Evolutionary conservation across 2,888 invertebrate genomes (phyloP), one percentile per base, ranked within the genome.

Genomic region (Eulithis prunata): DNA sequence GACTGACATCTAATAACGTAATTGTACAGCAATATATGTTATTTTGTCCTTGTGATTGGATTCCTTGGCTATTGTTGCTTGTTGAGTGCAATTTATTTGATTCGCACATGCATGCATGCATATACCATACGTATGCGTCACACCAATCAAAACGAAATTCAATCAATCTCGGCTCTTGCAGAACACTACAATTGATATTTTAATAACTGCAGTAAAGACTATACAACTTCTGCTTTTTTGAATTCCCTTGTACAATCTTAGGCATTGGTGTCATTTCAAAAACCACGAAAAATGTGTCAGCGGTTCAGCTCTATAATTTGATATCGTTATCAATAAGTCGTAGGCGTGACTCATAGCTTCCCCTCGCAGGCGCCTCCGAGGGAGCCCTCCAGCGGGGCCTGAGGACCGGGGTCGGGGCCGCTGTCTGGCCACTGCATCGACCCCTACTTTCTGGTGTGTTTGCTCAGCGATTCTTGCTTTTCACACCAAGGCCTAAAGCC

Each of bases 341-440:
- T 10, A 38, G 21, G 36, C 13, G 63, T 58, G 57, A 57, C 54
- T 46, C 57, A 46, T 32, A 13, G 57, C 47, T 13, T 62, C 43
- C 61, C 55, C 49, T 41, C 21, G 47, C 21, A 21, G 45, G 21
- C 43, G 62, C 8, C 53, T n/a, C n/a, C 28, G 32, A 28, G 11
- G 12, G 46, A 47, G 49, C 12, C 13, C 53, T 38, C 38, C 38
- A n/a, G n/a, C n/a, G n/a, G n/a, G n/a, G n/a, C n/a, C n/a, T n/a
- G n/a, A n/a, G n/a, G n/a, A n/a, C n/a, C n/a, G n/a, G n/a, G n/a
- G 38, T 4, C 32, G 32, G 3, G 32, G 32, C 32, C 32, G 4
- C 46, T 28, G 58, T 55, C 58, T 57, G 64, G 47, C n/a, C n/a
- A n/a, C 47, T 54, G 64, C 64, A 41, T 49, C 54, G 55, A 64